Percentiles rank a stretch among this genome's conserved stretches.
phyloP scores from a whole-genome alignment of 2,888 invertebrate genomes.

The Habrosyne pyritoides region DNA sequence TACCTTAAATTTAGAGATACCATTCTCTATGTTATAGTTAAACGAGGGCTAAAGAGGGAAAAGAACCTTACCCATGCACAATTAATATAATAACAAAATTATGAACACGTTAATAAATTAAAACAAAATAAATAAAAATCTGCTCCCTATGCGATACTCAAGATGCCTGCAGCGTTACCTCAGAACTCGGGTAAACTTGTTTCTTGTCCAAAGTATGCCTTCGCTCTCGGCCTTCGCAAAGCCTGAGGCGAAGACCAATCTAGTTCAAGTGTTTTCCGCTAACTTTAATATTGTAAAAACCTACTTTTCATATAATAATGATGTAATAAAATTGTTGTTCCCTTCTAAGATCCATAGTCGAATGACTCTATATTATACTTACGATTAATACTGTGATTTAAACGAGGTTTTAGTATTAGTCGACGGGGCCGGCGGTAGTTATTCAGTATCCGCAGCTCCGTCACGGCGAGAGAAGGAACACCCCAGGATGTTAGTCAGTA shows the following conservation, averaged over 20 bases:
- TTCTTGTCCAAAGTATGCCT: constrained; percentile 10
- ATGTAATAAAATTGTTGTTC: not conserved
- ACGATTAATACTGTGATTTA: too few relatives aligned
- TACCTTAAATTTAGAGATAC: too few relatives aligned
- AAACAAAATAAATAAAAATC: constrained; percentile 9
- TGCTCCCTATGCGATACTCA: constrained; percentile 4
- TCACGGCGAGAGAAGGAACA: too few relatives aligned
- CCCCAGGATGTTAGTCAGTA: too few relatives aligned
- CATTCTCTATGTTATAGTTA: too few relatives aligned
- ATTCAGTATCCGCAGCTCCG: too few relatives aligned
- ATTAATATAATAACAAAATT: too few relatives aligned
- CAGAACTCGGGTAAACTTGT: constrained; percentile 12
- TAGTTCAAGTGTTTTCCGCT: constrained; percentile 8
- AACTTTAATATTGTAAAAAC: not conserved
- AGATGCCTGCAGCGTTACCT: constrained; percentile 9
- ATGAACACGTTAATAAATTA: not conserved
- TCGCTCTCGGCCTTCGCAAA: constrained; percentile 5
- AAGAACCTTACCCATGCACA: too few relatives aligned
- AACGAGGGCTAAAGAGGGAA: too few relatives aligned
- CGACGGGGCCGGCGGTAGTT: too few relatives aligned
- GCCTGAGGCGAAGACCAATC: constrained; percentile 12
- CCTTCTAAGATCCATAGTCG: not conserved
- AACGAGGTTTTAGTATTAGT: too few relatives aligned
- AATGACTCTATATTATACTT: not conserved
- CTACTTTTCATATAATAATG: constrained; percentile 5